phyloP scores from a whole-genome alignment of 1,140 invertebrate species.

The Temnothorax nylanderi region DNA sequence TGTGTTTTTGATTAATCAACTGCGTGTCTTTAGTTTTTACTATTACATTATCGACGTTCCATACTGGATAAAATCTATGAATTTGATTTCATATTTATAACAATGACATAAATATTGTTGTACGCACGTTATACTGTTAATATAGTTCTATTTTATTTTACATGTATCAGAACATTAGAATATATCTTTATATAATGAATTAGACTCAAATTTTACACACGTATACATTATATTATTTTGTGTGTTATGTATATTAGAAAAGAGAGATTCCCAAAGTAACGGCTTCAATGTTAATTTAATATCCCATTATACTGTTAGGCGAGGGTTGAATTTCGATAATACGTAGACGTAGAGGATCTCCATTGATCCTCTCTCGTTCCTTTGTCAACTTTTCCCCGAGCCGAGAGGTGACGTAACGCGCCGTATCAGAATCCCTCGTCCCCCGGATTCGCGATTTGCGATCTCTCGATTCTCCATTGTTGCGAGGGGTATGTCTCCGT shows the following conservation, averaged over 20 bases:
- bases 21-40: no score
- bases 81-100: not conserved
- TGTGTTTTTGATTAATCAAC: no score
- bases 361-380: constrained; percentile 33
- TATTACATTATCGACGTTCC: not conserved
- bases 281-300: constrained; percentile 34
- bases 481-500: constrained; percentile 51
- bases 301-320: constrained; percentile 8
- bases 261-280: not conserved
- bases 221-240: not conserved
- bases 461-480: constrained; percentile 45
- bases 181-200: not conserved
- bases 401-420: constrained; percentile 53
- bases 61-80: not conserved
- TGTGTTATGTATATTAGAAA: not conserved
- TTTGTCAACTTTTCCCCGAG: constrained; percentile 43
- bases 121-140: not conserved
- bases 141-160: not conserved
- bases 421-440: not conserved
- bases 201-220: not conserved
- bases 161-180: not conserved
- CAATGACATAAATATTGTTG: no score
- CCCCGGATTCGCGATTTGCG: constrained; percentile 20
- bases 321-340: constrained; percentile 45
- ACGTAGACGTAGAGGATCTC: not conserved